Evolutionary conservation across 2,888 invertebrate genomes (phyloP).

Genomic region (Dryomyza anilis): DNA sequence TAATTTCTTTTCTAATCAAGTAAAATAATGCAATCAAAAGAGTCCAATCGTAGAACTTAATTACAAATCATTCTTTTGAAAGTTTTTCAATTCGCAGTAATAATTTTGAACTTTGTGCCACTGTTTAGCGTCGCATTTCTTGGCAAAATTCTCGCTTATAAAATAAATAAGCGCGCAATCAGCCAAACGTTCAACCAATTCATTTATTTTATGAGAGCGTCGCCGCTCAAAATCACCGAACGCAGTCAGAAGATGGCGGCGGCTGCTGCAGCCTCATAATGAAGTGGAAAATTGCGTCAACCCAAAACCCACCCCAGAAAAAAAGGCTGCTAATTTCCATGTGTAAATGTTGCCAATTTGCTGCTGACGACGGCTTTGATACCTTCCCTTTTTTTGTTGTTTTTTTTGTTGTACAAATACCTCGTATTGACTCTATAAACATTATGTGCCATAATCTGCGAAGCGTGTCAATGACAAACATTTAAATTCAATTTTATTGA

Average conservation of each 20-base stretch:
- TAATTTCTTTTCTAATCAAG: too few relatives aligned
- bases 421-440: neutral
- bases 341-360: conserved; percentile 2
- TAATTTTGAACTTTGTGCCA: neutral
- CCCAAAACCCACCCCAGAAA: neutral
- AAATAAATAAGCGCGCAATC: conserved; percentile 49
- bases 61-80: neutral
- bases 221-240: conserved; percentile 35
- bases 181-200: conserved; percentile 55
- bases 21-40: too few relatives aligned
- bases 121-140: neutral
- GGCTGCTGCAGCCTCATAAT: neutral
- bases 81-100: neutral
- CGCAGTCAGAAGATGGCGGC: conserved; percentile 18
- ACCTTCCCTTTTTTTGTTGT: neutral
- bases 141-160: conserved; percentile 26
- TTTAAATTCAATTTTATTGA: conserved; percentile 13
- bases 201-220: conserved; percentile 56
- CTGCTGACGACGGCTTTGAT: neutral
- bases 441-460: conserved; percentile 6
- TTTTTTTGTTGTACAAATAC: neutral
- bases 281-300: conserved; percentile 5
- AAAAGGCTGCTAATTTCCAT: neutral
- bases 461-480: conserved; percentile 11
- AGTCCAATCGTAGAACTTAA: too few relatives aligned